Percentiles rank a stretch among this genome's conserved stretches.
Conservation (phyloP, 1,140 invertebrate genomes). For the Caerostris extrusa region DNA sequence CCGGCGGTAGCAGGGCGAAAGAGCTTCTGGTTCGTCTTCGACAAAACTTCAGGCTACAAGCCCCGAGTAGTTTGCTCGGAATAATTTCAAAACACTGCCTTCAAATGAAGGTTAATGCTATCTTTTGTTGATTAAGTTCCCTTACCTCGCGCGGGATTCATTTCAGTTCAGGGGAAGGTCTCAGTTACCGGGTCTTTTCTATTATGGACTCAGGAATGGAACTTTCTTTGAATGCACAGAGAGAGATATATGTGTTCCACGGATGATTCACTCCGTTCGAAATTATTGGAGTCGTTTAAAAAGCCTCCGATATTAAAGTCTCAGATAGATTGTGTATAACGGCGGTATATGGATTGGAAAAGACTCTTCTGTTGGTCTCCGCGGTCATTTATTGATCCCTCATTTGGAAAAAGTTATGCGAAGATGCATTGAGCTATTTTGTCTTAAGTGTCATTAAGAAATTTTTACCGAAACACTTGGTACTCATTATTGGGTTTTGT, state of each 20-base stretch:
- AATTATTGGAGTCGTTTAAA: conserved; percentile 19
- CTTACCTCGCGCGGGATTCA: neutral
- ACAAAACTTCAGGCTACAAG: neutral
- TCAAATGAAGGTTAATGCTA: conserved; percentile 51
- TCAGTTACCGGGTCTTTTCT: neutral
- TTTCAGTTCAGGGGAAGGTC: conserved; percentile 21
- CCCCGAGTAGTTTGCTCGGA: neutral
- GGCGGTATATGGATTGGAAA: neutral
- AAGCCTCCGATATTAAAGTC: neutral
- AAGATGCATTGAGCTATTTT: too few species aligned
- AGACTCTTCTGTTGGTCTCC: too few species aligned
- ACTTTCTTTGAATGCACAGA: neutral
- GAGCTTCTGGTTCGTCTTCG: neutral
- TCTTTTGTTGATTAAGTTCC: conserved; percentile 51
- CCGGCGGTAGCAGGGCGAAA: neutral
- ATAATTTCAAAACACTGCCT: conserved; percentile 40
- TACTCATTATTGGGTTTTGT: too few species aligned
- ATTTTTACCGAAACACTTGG: too few species aligned
- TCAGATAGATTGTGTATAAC: neutral
- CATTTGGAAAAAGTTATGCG: too few species aligned
- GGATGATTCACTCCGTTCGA: neutral
- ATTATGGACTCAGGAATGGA: neutral
- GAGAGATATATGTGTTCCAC: neutral
- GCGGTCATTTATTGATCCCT: too few species aligned
- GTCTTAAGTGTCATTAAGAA: too few species aligned